Conservation (phyloP, 2,797 vertebrate genomes). For the Anas georgica region DNA sequence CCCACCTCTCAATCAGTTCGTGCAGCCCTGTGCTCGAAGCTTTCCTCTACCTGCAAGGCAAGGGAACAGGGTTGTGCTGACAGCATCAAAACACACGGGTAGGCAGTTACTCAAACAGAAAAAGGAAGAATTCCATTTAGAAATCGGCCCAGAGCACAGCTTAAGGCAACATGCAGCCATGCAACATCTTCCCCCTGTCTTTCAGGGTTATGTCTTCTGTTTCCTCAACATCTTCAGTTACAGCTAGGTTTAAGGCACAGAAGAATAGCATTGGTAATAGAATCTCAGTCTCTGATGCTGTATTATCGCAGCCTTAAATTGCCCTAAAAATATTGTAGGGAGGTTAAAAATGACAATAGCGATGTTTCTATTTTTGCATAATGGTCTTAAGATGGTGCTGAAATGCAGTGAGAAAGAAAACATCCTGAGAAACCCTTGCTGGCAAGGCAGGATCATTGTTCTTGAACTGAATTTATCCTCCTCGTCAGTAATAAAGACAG, state of each 20-base stretch:
- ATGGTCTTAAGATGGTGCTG: slow-evolving; percentile 50
- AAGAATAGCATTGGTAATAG: neutral
- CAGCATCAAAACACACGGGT: neutral
- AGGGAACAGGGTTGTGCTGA: neutral
- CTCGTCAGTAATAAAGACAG: neutral
- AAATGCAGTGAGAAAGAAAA: slow-evolving; percentile 37
- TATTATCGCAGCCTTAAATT: slow-evolving; percentile 16
- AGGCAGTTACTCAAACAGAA: neutral
- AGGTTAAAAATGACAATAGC: neutral
- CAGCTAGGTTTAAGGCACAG: neutral
- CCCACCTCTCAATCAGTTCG: neutral
- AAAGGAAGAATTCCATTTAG: neutral
- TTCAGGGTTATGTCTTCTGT: neutral
- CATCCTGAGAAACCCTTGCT: slow-evolving; percentile 16
- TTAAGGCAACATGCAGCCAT: neutral
- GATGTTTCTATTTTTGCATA: slow-evolving; percentile 28
- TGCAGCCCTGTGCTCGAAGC: neutral
- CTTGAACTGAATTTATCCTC: neutral
- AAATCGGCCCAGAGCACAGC: neutral
- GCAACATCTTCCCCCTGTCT: neutral
- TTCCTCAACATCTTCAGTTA: neutral
- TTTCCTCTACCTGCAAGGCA: neutral
- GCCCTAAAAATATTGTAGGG: slow-evolving; percentile 1
- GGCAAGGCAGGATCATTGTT: neutral
- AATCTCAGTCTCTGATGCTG: neutral